Conservation (phyloP, 2,888 invertebrate genomes). For the Cephus pulcher region DNA sequence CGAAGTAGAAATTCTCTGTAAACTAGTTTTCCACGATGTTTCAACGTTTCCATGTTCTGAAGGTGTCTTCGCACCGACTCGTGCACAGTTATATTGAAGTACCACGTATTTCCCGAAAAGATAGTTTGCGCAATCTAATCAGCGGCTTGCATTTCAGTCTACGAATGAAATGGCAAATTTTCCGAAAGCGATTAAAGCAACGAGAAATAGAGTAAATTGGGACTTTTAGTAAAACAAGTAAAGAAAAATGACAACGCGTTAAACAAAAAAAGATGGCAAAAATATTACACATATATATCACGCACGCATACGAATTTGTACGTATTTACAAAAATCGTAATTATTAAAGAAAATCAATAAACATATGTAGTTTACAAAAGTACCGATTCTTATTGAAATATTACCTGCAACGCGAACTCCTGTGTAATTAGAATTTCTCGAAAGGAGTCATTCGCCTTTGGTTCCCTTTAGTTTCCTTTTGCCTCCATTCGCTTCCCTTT, state of each 20-base stretch:
- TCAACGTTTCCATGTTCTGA: not conserved
- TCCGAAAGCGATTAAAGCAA: not conserved
- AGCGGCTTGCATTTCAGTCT: not conserved
- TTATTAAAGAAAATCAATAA: not conserved
- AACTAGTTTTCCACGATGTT: not conserved
- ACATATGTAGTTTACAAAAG: not conserved
- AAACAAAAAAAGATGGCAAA: not conserved
- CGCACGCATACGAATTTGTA: not conserved
- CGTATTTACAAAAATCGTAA: not conserved
- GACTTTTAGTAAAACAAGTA: not conserved
- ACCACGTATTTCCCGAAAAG: not conserved
- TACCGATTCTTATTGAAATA: not conserved
- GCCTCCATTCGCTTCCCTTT: too few species aligned
- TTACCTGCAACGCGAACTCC: not conserved
- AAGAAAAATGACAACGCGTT: too few species aligned
- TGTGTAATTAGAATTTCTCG: not conserved
- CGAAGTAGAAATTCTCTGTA: not conserved
- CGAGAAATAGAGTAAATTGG: not conserved
- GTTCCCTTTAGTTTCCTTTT: not conserved
- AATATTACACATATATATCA: not conserved
- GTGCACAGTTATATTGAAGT: not conserved
- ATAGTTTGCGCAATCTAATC: not conserved
- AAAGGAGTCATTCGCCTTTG: not conserved
- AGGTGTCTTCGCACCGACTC: not conserved
- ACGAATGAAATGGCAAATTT: not conserved